These are phyloP conservation scores for Poeciliopsis gracilis DNA, from an alignment of 2,797 vertebrate genomes.

Conservation along the genomic window DNA sequence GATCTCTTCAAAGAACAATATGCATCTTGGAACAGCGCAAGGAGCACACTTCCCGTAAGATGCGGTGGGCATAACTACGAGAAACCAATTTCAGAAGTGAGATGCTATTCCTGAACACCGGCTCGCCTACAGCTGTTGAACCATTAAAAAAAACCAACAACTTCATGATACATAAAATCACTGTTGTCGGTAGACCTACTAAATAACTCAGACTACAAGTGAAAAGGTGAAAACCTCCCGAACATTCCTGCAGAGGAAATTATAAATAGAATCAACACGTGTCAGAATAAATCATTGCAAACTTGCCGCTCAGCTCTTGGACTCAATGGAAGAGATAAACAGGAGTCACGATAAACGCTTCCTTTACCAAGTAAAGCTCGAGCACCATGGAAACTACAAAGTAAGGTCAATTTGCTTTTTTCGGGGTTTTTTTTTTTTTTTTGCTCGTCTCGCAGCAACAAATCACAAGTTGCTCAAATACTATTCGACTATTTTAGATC, in stretches of 20 bases:
- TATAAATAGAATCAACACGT: neutral
- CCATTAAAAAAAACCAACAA: neutral
- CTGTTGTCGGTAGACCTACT: neutral
- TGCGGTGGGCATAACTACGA: neutral
- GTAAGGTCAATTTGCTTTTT: too few relatives aligned
- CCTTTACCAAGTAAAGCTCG: neutral
- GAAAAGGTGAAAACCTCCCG: neutral
- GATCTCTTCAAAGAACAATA: neutral
- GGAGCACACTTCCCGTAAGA: neutral
- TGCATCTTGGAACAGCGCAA: neutral
- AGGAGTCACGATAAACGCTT: neutral
- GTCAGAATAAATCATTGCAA: neutral
- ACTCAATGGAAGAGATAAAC: neutral
- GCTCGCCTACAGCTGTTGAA: neutral
- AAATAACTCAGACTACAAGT: neutral
- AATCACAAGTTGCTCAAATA: neutral
- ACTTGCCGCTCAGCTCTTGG: neutral
- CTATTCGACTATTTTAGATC: neutral
- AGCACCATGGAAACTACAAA: neutral
- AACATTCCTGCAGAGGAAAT: neutral
- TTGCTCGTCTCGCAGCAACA: neutral
- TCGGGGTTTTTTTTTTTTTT: neutral
- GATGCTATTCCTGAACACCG: neutral
- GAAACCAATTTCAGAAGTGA: neutral
- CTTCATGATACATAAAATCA: neutral